Base-by-base conservation (phyloP, 2,888 invertebrate genomes). In the Geophilus truncorum region DNA sequence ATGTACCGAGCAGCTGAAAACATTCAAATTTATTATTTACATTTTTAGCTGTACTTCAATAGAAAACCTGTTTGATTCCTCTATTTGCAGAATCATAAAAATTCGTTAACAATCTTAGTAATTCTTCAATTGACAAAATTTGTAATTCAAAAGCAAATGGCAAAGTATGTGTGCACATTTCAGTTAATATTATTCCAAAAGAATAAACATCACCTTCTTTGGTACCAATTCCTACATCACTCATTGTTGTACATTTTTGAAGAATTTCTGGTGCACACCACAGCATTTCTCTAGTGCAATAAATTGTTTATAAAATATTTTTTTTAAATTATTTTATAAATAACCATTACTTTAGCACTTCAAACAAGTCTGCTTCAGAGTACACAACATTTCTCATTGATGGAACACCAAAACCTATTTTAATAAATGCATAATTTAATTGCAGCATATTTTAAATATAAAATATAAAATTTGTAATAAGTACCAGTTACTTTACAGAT, bases 401-500 rank as follows among this genome's bases (percentile, higher is more conserved):
- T n/a, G n/a, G n/a, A n/a, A n/a, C n/a, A n/a, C n/a, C n/a, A n/a
- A n/a, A n/a, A n/a, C n/a, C n/a, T n/a, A n/a, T n/a, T n/a, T n/a
- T n/a, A n/a, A n/a, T n/a, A n/a, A n/a, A n/a, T n/a, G n/a, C n/a
- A n/a, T n/a, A n/a, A n/a, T n/a, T n/a, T n/a, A n/a, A n/a, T n/a
- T n/a, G n/a, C n/a, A n/a, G n/a, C n/a, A n/a, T n/a, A n/a, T n/a
- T n/a, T n/a, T n/a, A n/a, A n/a, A n/a, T n/a, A n/a, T n/a, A n/a
- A n/a, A n/a, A n/a, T n/a, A n/a, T n/a, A n/a, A 18, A 23, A 62
- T n/a, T n/a, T 51, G 3, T n/a, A 4, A 4, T 51, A 18, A 21
- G n/a, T 57, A 79, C 79, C 79, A 18, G 57, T 51, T 7, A 79
- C 34, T 57, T 79, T 79, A 25, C 79, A 79, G 1, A 30, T 79